Percentiles rank a stretch among this genome's conserved stretches.
phyloP scores from a whole-genome alignment of 2,797 vertebrate genomes.

The Alauda arvensis region DNA sequence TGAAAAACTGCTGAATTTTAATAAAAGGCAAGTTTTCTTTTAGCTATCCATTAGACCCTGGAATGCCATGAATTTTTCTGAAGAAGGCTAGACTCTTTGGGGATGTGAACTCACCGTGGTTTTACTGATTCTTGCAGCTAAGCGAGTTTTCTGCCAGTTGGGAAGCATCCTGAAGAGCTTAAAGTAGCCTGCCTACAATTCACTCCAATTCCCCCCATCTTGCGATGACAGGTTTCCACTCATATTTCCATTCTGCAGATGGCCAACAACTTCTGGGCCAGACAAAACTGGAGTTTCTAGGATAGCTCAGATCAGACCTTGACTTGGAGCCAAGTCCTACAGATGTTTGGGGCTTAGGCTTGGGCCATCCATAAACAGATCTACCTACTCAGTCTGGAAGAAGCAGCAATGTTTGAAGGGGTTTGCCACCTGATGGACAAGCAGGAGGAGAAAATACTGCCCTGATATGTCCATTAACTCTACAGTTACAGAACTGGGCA shows the following conservation, averaged over 20 bases:
- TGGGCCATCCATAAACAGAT: not conserved
- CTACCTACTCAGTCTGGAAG: not conserved
- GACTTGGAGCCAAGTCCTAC: constrained; percentile 8
- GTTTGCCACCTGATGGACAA: not conserved
- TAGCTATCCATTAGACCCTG: not conserved
- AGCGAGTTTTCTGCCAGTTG: not conserved
- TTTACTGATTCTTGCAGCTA: not conserved
- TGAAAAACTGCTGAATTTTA: not conserved
- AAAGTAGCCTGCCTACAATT: constrained; percentile 16
- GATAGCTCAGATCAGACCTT: constrained; percentile 2
- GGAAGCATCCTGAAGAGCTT: not conserved
- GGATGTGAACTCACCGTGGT: not conserved
- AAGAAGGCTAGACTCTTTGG: not conserved
- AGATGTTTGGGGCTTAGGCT: not conserved
- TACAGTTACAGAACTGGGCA: not conserved
- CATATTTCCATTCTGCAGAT: constrained; percentile 22
- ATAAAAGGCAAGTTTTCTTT: not conserved
- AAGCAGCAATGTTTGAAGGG: not conserved
- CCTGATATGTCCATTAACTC: not conserved
- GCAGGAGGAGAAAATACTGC: not conserved
- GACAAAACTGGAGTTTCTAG: constrained; percentile 35
- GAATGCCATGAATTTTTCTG: not conserved
- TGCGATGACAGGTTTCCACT: constrained; percentile 20
- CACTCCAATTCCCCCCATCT: not conserved
- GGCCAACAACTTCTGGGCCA: not conserved